Percentiles rank a stretch among this genome's conserved stretches.
phyloP scores from a whole-genome alignment of 2,888 invertebrate species.

The Drosophila leonis region DNA sequence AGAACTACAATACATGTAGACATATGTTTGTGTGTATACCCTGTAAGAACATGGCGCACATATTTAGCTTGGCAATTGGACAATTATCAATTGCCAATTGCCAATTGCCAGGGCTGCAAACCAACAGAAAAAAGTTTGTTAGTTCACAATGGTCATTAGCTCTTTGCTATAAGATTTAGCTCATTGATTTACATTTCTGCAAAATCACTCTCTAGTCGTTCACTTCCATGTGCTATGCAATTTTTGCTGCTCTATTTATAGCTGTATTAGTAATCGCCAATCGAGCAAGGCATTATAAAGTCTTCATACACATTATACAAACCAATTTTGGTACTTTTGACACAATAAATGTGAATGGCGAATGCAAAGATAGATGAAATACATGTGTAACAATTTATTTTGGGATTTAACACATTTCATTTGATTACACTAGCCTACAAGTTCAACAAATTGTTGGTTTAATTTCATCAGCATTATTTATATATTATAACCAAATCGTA shows the following conservation, averaged over 20 bases:
- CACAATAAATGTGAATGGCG: slow-evolving; percentile 6
- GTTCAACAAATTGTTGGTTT: background rate
- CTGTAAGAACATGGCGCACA: background rate
- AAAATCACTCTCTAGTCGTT: background rate
- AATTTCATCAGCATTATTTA: too few species aligned
- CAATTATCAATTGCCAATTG: background rate
- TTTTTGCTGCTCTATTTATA: slow-evolving; percentile 47
- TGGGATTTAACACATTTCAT: background rate
- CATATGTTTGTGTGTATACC: background rate
- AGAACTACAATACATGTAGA: background rate
- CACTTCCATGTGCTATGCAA: background rate
- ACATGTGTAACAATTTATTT: slow-evolving; percentile 13
- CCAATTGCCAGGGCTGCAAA: background rate
- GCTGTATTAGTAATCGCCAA: slow-evolving; percentile 60
- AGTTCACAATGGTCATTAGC: background rate
- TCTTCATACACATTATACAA: slow-evolving; percentile 28
- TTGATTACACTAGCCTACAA: background rate
- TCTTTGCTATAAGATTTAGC: background rate
- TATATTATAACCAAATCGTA: background rate
- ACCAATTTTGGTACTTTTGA: slow-evolving; percentile 1
- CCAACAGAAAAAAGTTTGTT: fast-evolving
- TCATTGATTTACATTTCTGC: background rate
- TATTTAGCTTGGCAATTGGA: background rate
- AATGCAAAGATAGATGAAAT: slow-evolving; percentile 2
- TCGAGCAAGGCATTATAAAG: slow-evolving; percentile 44